Base-by-base conservation (phyloP, 2,888 invertebrate species). In the Hydriomena furcata region DNA sequence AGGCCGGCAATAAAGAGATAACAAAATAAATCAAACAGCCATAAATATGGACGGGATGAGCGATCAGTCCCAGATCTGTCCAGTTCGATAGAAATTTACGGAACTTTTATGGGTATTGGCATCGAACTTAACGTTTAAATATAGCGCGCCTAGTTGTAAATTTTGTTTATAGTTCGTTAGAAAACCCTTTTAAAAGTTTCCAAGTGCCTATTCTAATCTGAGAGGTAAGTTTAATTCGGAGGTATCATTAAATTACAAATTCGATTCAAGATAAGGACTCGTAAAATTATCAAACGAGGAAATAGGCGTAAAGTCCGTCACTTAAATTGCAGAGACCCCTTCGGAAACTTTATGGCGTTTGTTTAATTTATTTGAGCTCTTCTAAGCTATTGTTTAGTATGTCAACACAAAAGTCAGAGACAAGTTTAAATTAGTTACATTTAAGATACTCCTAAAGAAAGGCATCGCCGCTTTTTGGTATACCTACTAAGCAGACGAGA, bases 11-110 rank as follows among this genome's bases (percentile, higher is more conserved):
- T 90, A 89, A 89, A 89, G 86, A 83, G 85, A 86, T 88, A 89
- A 88, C 84, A 85, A 87, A 88, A 90, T 90, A 90, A 90, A 90
- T 89, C 89, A 90, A 88, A 88, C 66, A 64, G 79, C 83, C 79
- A 86, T 90, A 88, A 90, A 88, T 88, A 88, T 77, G 69, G 71
- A 55, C 73, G 70, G 79, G 81, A 87, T 84, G 86, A 87, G 78
- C 81, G 82, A 87, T 87, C 86, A 82, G 85, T 80, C 77, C 84
- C 73, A 82, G 82, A 82, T 82, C 77, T 77, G 82, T 80, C 82
- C 72, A 71, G 70, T 76, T 62, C 63, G 64, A 82, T 84, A 82
- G 75, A 81, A 79, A 41, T 84, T 85, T 85, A 86, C 85, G 79
- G 71, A 84, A 78, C 79, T 76, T 83, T 87, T 84, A 87, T 84